Base-by-base conservation (phyloP, 2,888 invertebrate species). In the Pachycephus smyrnensis region DNA sequence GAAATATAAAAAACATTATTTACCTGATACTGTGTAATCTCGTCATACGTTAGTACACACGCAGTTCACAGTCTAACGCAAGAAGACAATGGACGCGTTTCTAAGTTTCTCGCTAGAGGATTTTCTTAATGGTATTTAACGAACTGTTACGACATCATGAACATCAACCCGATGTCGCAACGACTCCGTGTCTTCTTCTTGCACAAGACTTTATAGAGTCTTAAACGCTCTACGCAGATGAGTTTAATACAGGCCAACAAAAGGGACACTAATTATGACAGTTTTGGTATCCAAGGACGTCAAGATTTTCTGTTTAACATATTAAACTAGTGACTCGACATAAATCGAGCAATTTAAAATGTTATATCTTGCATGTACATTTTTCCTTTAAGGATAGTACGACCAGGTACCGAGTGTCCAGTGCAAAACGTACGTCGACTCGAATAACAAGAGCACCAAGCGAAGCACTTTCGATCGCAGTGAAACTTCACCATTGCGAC, bases 401-500 rank as follows among this genome's bases (percentile, higher is more conserved):
- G 2, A 55, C 55, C 55, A 23, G 55, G 55, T 55, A 55, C 55
- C 6, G 23, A 55, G 40, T 55, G 9, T 55, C 40, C 23, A 55
- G 23, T 23, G 23, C 15, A 23, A 55, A 55, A 55, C 76, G 81
- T 77, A 79, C 78, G 73, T 11, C 2, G 23, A 23, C 12, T 71
- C 55, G 15, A 73, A 83, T 82, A 82, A 85, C 55, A 55, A 55
- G 55, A 55, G 55, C 23, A 55, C 55, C 23, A 55, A 55, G 55
- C 55, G 15, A 77, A 79, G 82, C 82, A 87, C 88, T 88, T 89
- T 88, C 85, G 82, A 82, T 83, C 76, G 77, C 76, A 82, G 88
- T 86, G 88, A 88, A 88, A 89, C 86, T 83, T 71, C 69, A 75
- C 69, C 73, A 80, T 88, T 88, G 86, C 86, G 86, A 88, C 85